phyloP scores from a whole-genome alignment of 2,797 vertebrate species.

The Argentina silus region DNA sequence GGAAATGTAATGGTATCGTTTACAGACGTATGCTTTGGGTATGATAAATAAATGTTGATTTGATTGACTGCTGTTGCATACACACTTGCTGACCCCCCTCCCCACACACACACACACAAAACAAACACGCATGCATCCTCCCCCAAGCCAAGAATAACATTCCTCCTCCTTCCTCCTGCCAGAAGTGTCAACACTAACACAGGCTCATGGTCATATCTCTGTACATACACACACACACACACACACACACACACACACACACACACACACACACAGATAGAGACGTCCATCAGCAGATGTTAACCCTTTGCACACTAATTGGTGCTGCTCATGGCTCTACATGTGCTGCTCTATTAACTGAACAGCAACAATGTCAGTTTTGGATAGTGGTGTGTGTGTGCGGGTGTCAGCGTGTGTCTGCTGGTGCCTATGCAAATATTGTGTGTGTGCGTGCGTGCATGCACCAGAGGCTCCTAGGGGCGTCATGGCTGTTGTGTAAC shows the following conservation, averaged over 20 bases:
- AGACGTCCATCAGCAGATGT: constrained; percentile 20
- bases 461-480: background rate
- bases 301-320: background rate
- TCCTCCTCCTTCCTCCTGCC: constrained; percentile 49
- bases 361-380: constrained; percentile 4
- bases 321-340: background rate
- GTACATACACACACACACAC: constrained; percentile 15
- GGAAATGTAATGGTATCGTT: background rate
- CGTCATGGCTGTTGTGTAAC: background rate
- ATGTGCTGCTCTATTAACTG: background rate
- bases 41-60: background rate
- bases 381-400: background rate
- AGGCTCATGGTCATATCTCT: constrained; percentile 19
- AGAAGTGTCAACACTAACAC: constrained; percentile 32
- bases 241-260: background rate
- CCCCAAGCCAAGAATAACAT: constrained; percentile 53
- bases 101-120: constrained; percentile 17
- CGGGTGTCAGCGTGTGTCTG: background rate
- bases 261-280: background rate
- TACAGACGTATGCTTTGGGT: background rate
- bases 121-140: constrained; percentile 11
- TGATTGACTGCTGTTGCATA: background rate
- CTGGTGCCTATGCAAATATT: constrained; percentile 2
- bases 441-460: constrained; percentile 23
- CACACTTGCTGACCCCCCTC: background rate